Conservation (phyloP, 2,888 invertebrate species). For the Malachius bipustulatus region DNA sequence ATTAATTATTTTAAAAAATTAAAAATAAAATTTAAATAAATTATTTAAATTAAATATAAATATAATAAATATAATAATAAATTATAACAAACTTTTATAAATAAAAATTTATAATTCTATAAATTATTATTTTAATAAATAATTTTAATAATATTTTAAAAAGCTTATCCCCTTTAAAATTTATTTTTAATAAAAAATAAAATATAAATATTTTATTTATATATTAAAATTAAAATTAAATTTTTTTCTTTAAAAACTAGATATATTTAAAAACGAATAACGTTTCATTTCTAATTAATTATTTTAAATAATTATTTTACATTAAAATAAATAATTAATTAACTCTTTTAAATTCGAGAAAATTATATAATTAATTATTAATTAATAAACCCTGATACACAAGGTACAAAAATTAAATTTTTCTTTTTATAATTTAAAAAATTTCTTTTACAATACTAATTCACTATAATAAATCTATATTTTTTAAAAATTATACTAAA, state of each 20-base stretch:
- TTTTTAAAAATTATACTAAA: no score
- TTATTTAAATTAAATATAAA: conserved; percentile 35
- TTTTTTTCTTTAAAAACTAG: no score
- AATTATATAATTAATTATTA: conserved; percentile 33
- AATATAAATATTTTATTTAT: conserved; percentile 24
- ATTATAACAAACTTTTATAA: conserved; percentile 40
- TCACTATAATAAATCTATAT: conserved; percentile 39
- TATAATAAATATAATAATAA: conserved; percentile 40
- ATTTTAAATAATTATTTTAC: conserved; percentile 50
- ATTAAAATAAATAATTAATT: conserved; percentile 47
- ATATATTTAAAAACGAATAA: conserved; percentile 55
- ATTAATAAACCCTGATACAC: no score
- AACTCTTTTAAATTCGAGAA: conserved; percentile 53
- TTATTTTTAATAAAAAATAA: conserved; percentile 31
- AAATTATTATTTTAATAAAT: conserved; percentile 45
- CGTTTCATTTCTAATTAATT: conserved; percentile 50
- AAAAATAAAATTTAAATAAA: conserved; percentile 35
- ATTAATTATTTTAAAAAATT: conserved; percentile 37
- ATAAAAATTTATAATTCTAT: conserved; percentile 48
- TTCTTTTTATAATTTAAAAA: no score
- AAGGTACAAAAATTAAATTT: no score
- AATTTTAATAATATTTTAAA: conserved; percentile 40
- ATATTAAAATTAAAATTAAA: conserved; percentile 38
- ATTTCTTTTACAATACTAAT: conserved; percentile 47
- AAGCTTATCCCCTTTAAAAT: conserved; percentile 50